A percentile compares a stretch with the other conserved stretches of the same genome.
These are phyloP conservation scores for Orchesellides sinensis DNA, from an alignment of 2,888 invertebrate genomes.

Conservation along the genomic window DNA sequence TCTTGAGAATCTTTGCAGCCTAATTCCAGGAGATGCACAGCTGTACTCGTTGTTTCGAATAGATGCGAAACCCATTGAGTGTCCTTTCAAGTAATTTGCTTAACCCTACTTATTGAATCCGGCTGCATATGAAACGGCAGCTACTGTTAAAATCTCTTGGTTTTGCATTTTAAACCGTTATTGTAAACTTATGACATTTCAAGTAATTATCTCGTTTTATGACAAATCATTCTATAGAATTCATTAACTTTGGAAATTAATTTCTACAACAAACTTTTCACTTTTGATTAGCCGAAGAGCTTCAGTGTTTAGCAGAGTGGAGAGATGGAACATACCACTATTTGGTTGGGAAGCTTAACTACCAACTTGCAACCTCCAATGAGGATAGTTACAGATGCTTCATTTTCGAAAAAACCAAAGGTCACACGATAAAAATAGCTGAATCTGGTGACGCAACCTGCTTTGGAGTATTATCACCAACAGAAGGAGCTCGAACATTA, in stretches of 20 bases:
- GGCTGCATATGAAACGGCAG: no score
- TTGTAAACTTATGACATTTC: no score
- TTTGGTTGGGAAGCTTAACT: constrained; percentile 92
- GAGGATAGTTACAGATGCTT: constrained; percentile 97
- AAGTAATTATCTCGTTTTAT: no score
- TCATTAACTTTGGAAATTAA: no score
- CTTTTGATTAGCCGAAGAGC: constrained; percentile 86
- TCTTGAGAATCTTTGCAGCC: constrained; percentile 82
- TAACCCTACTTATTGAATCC: no score
- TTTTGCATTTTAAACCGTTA: no score
- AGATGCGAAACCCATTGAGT: constrained; percentile 84
- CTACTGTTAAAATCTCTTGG: no score
- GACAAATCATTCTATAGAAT: no score
- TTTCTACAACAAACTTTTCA: constrained; percentile 3
- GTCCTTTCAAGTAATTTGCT: constrained; percentile 83
- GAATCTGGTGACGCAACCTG: constrained; percentile 96
- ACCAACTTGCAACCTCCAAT: constrained; percentile 86
- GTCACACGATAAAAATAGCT: constrained; percentile 81
- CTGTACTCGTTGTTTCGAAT: constrained; percentile 87
- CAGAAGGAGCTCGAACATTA: constrained; percentile 90
- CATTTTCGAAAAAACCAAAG: constrained; percentile 83
- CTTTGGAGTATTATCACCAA: constrained; percentile 90
- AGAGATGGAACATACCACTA: constrained; percentile 95
- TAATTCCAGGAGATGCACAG: constrained; percentile 85
- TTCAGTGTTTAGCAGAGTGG: constrained; percentile 94